These are phyloP conservation scores for Nansenia antarctica DNA, from an alignment of 2,113 vertebrate genomes.

Conservation along the genomic window DNA sequence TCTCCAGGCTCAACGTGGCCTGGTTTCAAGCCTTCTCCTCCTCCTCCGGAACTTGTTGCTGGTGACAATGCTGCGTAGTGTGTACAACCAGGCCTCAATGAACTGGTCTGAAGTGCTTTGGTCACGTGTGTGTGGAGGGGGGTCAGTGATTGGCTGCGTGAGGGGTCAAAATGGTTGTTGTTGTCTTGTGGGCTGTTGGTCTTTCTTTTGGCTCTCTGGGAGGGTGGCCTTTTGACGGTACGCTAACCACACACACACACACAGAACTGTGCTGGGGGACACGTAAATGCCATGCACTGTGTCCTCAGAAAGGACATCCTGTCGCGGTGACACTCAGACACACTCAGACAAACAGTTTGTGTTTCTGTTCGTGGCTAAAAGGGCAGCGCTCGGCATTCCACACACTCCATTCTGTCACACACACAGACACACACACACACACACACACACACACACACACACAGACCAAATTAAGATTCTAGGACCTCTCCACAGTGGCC, in stretches of 20 bases:
- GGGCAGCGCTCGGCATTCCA: not conserved
- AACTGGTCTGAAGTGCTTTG: conserved; percentile 32
- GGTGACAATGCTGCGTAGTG: conserved; percentile 6
- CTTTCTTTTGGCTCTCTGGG: not conserved
- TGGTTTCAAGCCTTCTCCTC: conserved; percentile 12
- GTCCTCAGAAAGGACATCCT: conserved; percentile 32
- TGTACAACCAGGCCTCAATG: not conserved
- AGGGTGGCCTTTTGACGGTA: not conserved
- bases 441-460: not conserved
- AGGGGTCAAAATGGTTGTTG: conserved; percentile 15
- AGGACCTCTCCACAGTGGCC: conserved; percentile 19
- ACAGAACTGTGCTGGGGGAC: conserved; percentile 29
- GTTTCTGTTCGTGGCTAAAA: not conserved
- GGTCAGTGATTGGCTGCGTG: conserved; percentile 22
- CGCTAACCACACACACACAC: conserved; percentile 9
- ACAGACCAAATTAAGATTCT: not conserved
- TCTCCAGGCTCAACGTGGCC: conserved; percentile 8
- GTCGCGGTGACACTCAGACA: conserved; percentile 24
- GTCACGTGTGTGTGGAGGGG: conserved; percentile 22
- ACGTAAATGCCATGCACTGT: conserved; percentile 12
- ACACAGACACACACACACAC: not conserved
- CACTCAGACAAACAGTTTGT: not conserved
- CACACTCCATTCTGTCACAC: not conserved
- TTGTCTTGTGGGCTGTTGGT: not conserved
- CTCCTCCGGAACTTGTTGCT: conserved; percentile 1